A percentile compares a stretch with the other conserved stretches of the same genome.
These are phyloP conservation scores for human DNA, from an alignment of 2,113 vertebrate species.

Conservation along the genomic window DNA sequence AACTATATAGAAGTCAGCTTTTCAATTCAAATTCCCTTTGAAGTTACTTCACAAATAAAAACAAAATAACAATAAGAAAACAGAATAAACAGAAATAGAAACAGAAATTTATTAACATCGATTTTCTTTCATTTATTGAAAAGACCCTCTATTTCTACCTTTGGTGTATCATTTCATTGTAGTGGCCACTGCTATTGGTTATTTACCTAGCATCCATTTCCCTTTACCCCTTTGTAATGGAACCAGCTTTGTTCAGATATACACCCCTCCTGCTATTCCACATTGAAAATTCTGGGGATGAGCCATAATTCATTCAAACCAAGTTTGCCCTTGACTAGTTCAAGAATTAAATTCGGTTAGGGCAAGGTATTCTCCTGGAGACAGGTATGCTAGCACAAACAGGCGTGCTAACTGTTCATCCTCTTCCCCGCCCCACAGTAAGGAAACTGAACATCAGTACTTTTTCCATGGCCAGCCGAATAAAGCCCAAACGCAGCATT, in stretches of 20 bases:
- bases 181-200: neutral
- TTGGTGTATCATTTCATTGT: neutral
- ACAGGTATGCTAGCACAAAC: neutral
- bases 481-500: neutral
- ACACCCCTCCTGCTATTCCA: neutral
- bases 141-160: neutral
- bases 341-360: neutral
- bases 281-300: neutral
- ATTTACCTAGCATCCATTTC: neutral
- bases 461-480: neutral
- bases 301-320: neutral
- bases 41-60: neutral
- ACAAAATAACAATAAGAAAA: neutral
- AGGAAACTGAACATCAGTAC: neutral
- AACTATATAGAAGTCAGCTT: neutral
- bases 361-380: neutral
- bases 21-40: conserved; percentile 21
- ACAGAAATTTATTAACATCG: neutral
- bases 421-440: neutral
- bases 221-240: neutral
- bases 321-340: neutral
- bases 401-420: neutral
- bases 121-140: neutral
- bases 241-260: neutral
- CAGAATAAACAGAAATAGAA: neutral